Base-by-base conservation (phyloP, 2,888 invertebrate species). In the Aricia artaxerxes region DNA sequence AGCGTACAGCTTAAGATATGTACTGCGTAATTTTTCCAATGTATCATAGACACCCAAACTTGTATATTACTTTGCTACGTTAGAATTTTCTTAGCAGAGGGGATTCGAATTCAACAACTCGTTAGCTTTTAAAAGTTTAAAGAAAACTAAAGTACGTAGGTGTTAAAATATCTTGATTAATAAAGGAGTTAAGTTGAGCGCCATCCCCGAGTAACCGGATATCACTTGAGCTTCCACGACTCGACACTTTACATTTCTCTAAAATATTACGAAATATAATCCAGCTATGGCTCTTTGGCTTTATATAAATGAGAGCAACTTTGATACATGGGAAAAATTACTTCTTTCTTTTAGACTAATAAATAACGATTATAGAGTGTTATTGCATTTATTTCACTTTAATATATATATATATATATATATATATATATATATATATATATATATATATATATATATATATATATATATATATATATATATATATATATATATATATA, bases 261-360 rank as follows among this genome's bases (percentile, higher is more conserved):
- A 69, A 69, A 69, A 69, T 38, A 38, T 38, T 13, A 69, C 64
- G 24, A 64, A 64, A 64, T 64, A 64, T 64, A 31, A 64, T 64
- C 64, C 64, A 64, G 31, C 31, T 4, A 57, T 31, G 31, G 64
- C 31, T 64, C 11, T 64, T 64, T 9, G 35, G 11, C 64, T 69
- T 11, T 35, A 69, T 35, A 35, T 31, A 69, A 31, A 24, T 35
- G 13, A 69, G 4, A 38, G 11, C 16, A 38, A 9, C 16, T 4
- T 69, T 69, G 1, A 35, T 69, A 38, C 4, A 35, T 16, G 5
- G 13, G 31, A 64, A 64, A 64, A 31, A 61, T 4, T 53, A 53
- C 16, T 0, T 13, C 13, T 13, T 53, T 53, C 53, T 44, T 44
- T 44, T 44, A 9, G 7, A 44, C 9, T 44, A 44, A 44, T 44